These are phyloP conservation scores for Gasterosteus nipponicus DNA, from an alignment of 2,113 vertebrate genomes.

Conservation along the genomic window DNA sequence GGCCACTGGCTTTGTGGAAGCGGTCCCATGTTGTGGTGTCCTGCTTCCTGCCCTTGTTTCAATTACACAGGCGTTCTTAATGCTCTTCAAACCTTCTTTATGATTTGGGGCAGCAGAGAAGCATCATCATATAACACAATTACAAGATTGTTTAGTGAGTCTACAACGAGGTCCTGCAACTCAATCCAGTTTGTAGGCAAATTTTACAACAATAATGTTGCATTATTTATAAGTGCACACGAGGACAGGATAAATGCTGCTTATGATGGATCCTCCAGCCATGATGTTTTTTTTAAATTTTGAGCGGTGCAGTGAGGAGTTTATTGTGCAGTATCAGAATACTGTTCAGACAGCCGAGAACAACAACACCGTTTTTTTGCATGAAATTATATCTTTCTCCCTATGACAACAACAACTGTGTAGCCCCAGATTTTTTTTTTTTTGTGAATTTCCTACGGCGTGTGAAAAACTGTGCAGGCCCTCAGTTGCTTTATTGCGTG, in stretches of 20 bases:
- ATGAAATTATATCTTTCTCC: background rate
- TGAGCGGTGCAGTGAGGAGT: background rate
- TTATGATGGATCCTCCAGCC: background rate
- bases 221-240: background rate
- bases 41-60: constrained; percentile 20
- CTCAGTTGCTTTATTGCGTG: background rate
- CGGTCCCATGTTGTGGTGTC: constrained; percentile 6
- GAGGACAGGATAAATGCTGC: background rate
- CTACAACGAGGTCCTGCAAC: background rate
- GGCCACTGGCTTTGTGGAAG: constrained; percentile 36
- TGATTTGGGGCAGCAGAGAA: background rate
- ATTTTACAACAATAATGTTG: background rate
- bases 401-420: background rate
- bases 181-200: background rate
- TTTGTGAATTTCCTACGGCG: background rate
- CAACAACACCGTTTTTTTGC: background rate
- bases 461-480: background rate
- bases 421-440: background rate
- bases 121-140: background rate
- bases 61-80: background rate
- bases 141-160: background rate
- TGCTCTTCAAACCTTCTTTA: background rate
- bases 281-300: background rate
- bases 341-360: background rate
- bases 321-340: background rate